Evolutionary conservation across 1,140 invertebrate genomes (phyloP), one percentile per base, ranked within the genome.

Genomic region (Monochamus saltuarius): DNA sequence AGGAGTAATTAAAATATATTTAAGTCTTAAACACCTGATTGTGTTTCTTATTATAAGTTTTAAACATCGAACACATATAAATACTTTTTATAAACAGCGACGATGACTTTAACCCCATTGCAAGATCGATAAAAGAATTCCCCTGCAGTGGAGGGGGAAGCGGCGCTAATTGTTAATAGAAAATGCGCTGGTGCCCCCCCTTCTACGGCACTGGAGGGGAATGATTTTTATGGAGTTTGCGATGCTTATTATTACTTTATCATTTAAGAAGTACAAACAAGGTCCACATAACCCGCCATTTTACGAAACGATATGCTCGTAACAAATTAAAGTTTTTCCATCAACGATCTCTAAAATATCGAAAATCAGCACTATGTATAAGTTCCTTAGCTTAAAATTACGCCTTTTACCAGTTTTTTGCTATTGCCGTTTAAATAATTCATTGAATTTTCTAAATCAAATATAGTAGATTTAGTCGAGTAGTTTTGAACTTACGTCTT

Each of bases 1-100:
- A 70, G 58, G 60, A 56, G 69, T 71, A 71, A 68, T 66, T 69
- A 73, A 73, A 73, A 73, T 73, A 73, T 73, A 73, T 71, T 70
- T 66, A 71, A 64, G 49, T 60, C 58, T 56, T 60, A 39, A 46
- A 61, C 49, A 56, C 36, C 37, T 51, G 14, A 46, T 51, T 35
- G 29, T 64, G 38, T 14, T 55, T 60, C 53, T 58, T 46, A 19
- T 63, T 51, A 50, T 62, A 45, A 22, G 42, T 50, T 19, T 49
- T 59, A 57, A 29, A 73, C 72, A 72, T 72, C 70, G 70, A 73
- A 73, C 71, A 73, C 69, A 64, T 65, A 67, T 68, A 65, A 19
- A 55, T 59, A n/a, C 37, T 49, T 55, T 47, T 11, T 10, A 16
- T 61, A 65, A 51, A 56, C 50, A 57, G 61, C 57, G 60, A 38